Percentiles rank a stretch among this genome's conserved stretches.
phyloP scores from a whole-genome alignment of 2,113 vertebrate species.

The Montifringilla adamsi region DNA sequence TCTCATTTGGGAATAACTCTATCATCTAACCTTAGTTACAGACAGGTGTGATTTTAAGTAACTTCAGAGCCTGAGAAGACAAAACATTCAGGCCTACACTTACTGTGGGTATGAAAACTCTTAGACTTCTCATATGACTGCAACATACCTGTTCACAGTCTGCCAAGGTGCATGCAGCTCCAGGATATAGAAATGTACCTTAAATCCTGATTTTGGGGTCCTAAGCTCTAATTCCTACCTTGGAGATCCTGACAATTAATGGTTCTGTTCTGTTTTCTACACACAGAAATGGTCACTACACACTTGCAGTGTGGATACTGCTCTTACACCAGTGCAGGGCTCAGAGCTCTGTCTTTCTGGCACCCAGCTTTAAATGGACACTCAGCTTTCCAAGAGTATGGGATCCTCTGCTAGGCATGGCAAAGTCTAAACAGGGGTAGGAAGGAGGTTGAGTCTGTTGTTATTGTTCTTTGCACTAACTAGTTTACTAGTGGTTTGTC shows the following conservation, averaged over 20 bases:
- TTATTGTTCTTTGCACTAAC: not conserved
- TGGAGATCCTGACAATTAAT: not conserved
- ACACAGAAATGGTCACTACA: not conserved
- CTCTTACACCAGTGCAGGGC: not conserved
- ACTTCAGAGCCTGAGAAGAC: not conserved
- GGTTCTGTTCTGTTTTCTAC: not conserved
- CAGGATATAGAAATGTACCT: rapidly evolving
- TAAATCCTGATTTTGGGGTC: not conserved
- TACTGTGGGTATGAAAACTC: not conserved
- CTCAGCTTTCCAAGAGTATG: not conserved
- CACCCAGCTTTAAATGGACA: not conserved
- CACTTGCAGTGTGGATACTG: not conserved
- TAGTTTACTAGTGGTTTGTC: not conserved
- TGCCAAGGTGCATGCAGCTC: not conserved
- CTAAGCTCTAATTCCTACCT: not conserved
- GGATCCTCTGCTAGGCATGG: not conserved
- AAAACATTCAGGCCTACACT: not conserved
- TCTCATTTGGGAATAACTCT: not conserved
- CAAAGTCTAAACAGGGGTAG: not conserved
- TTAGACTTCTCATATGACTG: not conserved
- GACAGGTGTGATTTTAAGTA: not conserved
- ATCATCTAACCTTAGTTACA: not conserved
- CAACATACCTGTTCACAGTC: not conserved
- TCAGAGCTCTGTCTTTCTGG: not conserved
- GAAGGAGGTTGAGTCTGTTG: not conserved